Conservation (phyloP, 23 tunicate species). For the Ascidia mentula region DNA sequence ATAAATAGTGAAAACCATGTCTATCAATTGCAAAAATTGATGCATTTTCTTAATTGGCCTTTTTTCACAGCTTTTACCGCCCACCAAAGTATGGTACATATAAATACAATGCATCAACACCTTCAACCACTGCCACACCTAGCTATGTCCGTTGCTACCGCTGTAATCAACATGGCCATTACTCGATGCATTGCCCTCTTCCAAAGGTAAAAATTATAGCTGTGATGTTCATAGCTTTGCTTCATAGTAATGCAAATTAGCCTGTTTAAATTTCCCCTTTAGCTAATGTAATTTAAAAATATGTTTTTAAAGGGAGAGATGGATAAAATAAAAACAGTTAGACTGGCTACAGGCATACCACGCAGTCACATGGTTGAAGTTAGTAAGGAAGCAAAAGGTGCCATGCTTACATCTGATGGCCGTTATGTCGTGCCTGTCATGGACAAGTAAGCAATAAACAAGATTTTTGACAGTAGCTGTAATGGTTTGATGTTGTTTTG, state of each 20-base stretch:
- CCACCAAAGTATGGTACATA: slow-evolving; percentile 79
- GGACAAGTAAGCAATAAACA: slow-evolving; percentile 94
- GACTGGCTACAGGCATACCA: slow-evolving; percentile 93
- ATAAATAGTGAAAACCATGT: too few species aligned
- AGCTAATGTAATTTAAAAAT: too few species aligned
- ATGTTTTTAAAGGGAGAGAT: too few species aligned
- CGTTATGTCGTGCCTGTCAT: slow-evolving; percentile 91
- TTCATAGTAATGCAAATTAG: too few species aligned
- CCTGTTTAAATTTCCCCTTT: too few species aligned
- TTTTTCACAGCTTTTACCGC: slow-evolving; percentile 41
- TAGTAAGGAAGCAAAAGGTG: slow-evolving; percentile 66
- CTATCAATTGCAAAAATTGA: too few species aligned
- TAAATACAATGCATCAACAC: slow-evolving; percentile 31
- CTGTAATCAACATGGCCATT: slow-evolving; percentile 88
- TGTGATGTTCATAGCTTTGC: too few species aligned
- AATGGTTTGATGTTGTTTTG: too few species aligned
- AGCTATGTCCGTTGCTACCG: slow-evolving; percentile 69
- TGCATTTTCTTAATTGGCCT: too few species aligned
- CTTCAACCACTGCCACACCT: slow-evolving; percentile 15
- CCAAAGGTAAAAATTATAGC: slow-evolving; percentile 69
- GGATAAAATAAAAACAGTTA: slow-evolving; percentile 25
- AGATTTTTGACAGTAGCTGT: not conserved
- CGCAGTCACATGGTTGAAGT: slow-evolving; percentile 89
- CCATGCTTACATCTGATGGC: slow-evolving; percentile 80
- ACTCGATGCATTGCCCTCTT: slow-evolving; percentile 74